Evolutionary conservation across 2,797 vertebrate species (phyloP).

Genomic region (Erithacus rubecula): DNA sequence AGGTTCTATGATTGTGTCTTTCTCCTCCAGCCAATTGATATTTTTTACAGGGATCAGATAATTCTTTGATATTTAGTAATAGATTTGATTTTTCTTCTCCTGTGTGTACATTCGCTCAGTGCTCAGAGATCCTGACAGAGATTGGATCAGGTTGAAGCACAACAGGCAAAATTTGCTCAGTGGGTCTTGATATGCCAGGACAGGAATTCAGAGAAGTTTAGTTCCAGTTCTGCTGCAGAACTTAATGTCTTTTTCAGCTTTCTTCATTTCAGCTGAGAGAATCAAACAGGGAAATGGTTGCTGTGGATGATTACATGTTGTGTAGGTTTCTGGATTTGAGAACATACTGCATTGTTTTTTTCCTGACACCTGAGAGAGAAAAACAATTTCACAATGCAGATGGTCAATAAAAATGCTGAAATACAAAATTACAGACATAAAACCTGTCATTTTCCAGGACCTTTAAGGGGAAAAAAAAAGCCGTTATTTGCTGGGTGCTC

Average conservation of each 20-base stretch:
- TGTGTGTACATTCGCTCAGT: fast-evolving
- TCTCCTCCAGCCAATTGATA: neutral
- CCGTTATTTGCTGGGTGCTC: neutral
- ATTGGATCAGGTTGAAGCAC: neutral
- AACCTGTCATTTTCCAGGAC: neutral
- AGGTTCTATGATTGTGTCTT: neutral
- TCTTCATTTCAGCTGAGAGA: neutral
- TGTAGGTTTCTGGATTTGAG: neutral
- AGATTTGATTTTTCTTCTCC: neutral
- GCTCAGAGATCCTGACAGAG: neutral
- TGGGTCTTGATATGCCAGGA: neutral
- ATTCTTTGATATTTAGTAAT: neutral
- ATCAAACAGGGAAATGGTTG: neutral
- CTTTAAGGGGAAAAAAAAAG: neutral
- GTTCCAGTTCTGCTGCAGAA: neutral
- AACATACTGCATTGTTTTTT: neutral
- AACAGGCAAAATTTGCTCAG: neutral
- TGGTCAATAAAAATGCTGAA: slow-evolving; percentile 13
- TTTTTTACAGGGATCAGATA: neutral
- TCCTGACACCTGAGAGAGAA: neutral
- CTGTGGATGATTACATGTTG: neutral
- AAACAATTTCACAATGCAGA: neutral
- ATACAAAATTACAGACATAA: neutral
- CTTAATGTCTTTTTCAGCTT: neutral
- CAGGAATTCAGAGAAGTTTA: neutral